These are phyloP conservation scores for Lasioglossum pauxillum DNA, from an alignment of 2,888 invertebrate genomes.

Conservation along the genomic window DNA sequence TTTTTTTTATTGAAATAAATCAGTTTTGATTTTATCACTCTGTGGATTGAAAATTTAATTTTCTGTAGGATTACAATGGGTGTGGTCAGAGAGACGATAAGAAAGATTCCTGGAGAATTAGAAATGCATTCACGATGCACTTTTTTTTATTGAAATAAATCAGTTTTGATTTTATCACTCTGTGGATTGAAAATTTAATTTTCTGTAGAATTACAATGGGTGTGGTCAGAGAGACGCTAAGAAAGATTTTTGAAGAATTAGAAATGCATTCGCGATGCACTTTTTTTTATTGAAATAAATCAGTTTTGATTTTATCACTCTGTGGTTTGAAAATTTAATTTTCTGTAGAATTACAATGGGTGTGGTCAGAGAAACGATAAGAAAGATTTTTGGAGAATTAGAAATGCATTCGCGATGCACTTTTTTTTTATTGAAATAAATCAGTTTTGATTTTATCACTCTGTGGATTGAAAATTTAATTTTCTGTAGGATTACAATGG, in stretches of 20 bases:
- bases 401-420: background rate
- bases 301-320: background rate
- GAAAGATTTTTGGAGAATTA: no score
- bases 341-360: no score
- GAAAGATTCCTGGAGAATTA: background rate
- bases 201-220: no score
- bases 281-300: no score
- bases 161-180: background rate
- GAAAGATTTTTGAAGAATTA: background rate
- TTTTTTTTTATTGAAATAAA: background rate
- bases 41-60: no score
- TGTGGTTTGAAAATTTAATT: background rate
- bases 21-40: background rate
- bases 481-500: no score
- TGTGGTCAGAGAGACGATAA: no score
- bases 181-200: no score
- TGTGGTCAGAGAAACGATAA: no score
- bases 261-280: background rate
- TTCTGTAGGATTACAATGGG: no score
- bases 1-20: background rate
- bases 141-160: background rate
- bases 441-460: background rate
- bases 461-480: no score
- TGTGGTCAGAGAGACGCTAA: no score
- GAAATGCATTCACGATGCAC: background rate